phyloP scores from a whole-genome alignment of 1,140 invertebrate species.

The Drosophila sulfurigaster region DNA sequence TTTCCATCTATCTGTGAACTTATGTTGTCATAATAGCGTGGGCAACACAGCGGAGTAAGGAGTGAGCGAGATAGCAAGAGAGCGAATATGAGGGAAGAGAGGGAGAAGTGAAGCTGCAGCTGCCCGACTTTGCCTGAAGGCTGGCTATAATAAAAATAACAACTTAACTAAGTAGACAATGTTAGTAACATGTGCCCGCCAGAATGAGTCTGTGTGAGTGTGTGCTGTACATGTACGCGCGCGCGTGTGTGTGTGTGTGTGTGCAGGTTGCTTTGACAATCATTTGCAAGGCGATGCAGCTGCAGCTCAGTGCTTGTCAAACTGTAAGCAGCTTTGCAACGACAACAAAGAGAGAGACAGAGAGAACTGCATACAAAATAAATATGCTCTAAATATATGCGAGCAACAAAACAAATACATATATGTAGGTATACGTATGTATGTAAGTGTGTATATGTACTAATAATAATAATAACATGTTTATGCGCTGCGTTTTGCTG shows the following conservation, averaged over 20 bases:
- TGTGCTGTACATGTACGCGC: neutral
- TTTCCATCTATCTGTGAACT: conserved; percentile 46
- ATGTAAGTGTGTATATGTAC: no score
- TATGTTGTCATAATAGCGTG: conserved; percentile 70
- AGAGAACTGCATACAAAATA: neutral
- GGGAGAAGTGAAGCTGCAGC: neutral
- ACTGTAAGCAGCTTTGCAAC: conserved; percentile 75
- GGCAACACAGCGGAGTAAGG: neutral
- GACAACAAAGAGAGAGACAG: conserved; percentile 16
- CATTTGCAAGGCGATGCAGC: conserved; percentile 27
- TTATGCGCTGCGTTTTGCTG: conserved; percentile 61
- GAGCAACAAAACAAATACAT: conserved; percentile 1
- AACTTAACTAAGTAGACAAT: conserved; percentile 76
- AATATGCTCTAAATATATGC: neutral
- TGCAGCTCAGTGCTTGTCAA: conserved; percentile 52
- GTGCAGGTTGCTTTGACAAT: conserved; percentile 64
- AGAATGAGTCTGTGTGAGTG: neutral
- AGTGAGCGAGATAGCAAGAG: no score
- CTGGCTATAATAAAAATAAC: conserved; percentile 74
- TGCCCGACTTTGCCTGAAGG: conserved; percentile 29
- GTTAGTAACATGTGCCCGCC: conserved; percentile 20
- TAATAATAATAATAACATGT: conserved; percentile 20
- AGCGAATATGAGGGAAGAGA: neutral
- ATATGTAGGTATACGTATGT: neutral
- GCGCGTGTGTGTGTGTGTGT: conserved; percentile 13